Percentiles rank a stretch among this genome's conserved stretches.
phyloP scores from a whole-genome alignment of 2,888 invertebrate species.

The Geophilus truncorum region DNA sequence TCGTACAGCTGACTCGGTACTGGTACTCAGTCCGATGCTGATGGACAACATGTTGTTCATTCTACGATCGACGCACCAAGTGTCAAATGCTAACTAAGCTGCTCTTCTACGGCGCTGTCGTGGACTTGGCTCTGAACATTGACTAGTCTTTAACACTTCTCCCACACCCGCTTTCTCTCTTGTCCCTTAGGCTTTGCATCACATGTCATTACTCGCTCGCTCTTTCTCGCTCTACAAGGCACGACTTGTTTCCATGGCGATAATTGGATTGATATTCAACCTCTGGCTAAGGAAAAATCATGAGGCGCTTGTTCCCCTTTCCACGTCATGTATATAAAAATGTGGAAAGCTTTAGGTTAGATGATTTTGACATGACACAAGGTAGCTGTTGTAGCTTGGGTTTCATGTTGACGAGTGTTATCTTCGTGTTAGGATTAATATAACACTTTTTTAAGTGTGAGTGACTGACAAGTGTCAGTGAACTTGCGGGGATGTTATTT shows the following conservation, averaged over 20 bases:
- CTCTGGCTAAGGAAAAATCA: conserved; percentile 1
- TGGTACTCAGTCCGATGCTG: background rate
- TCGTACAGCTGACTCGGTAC: background rate
- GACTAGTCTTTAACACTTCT: conserved; percentile 13
- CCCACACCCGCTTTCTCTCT: background rate
- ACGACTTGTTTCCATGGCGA: conserved; percentile 16
- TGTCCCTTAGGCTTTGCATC: conserved; percentile 21
- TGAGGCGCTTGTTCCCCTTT: background rate
- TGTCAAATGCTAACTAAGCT: conserved; percentile 11
- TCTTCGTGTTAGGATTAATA: background rate
- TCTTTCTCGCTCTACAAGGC: background rate
- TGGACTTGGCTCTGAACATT: background rate
- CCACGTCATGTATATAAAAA: background rate
- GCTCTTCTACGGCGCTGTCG: background rate
- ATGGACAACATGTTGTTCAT: background rate
- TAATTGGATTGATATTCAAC: conserved; percentile 24
- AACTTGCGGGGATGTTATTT: no score
- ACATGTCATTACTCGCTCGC: conserved; percentile 15
- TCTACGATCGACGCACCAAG: background rate
- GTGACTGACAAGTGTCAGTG: background rate
- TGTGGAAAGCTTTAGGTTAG: background rate
- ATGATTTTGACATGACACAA: background rate
- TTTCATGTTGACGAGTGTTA: background rate
- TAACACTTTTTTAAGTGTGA: background rate
- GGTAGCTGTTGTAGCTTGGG: background rate